phyloP scores from a whole-genome alignment of 1,140 invertebrate genomes.

The Parasteatoda tepidariorum region DNA sequence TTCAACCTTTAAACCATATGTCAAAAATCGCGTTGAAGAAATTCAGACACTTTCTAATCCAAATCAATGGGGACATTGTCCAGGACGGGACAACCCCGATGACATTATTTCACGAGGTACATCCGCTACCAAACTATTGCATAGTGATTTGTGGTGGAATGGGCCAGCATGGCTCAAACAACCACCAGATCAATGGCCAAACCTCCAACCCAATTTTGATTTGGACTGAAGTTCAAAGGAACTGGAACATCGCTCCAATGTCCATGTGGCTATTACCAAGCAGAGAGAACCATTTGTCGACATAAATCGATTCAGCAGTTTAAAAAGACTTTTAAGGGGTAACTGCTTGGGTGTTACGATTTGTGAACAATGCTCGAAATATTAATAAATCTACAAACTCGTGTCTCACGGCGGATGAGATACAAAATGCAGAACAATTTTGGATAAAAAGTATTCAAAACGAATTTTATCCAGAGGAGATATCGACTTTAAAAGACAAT shows the following conservation, averaged over 20 bases:
- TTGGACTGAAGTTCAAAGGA: background rate
- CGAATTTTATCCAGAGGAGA: background rate
- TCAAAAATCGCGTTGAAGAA: constrained; percentile 67
- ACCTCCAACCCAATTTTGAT: background rate
- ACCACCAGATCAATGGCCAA: background rate
- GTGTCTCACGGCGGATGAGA: background rate
- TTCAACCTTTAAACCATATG: constrained; percentile 66
- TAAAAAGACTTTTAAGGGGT: no score
- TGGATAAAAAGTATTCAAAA: background rate
- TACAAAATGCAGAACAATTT: background rate
- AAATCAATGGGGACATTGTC: constrained; percentile 68
- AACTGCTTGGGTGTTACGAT: background rate
- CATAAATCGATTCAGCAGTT: background rate
- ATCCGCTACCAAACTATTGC: background rate
- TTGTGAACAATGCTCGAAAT: background rate
- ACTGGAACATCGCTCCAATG: background rate
- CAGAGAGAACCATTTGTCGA: background rate
- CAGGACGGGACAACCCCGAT: constrained; percentile 68
- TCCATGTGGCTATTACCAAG: no score
- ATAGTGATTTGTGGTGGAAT: constrained; percentile 5
- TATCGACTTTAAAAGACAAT: background rate
- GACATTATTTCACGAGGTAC: constrained; percentile 68
- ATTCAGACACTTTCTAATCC: constrained; percentile 64
- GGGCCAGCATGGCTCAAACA: background rate
- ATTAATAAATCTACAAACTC: background rate